These are phyloP conservation scores for Xestia sexstrigata DNA, from an alignment of 2,888 invertebrate genomes.

Conservation along the genomic window DNA sequence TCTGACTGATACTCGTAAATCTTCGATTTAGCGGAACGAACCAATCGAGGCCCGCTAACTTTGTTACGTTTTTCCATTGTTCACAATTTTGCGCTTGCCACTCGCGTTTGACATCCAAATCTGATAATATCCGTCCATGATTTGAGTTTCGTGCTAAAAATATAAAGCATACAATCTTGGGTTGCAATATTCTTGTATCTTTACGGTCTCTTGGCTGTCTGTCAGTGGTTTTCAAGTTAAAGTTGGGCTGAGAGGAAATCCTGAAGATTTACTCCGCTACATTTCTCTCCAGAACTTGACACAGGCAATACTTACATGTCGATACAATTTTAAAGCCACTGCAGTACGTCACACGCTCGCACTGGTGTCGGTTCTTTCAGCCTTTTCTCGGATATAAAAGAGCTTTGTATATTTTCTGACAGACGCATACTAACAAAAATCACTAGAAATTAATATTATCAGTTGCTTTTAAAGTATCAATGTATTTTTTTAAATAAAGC, in stretches of 20 bases:
- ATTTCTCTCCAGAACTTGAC: slow-evolving; percentile 51
- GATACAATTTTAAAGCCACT: slow-evolving; percentile 42
- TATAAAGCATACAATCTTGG: slow-evolving; percentile 48
- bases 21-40: slow-evolving; percentile 63
- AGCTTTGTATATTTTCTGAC: not conserved
- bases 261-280: slow-evolving; percentile 41
- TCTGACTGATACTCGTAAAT: slow-evolving; percentile 65
- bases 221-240: slow-evolving; percentile 37
- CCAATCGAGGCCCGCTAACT: slow-evolving; percentile 61
- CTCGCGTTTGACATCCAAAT: slow-evolving; percentile 61
- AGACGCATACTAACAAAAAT: not conserved
- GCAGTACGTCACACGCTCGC: slow-evolving; percentile 9
- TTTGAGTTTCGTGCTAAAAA: slow-evolving; percentile 62
- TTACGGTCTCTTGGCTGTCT: slow-evolving; percentile 22
- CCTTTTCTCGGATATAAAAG: slow-evolving; percentile 13
- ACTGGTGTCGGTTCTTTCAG: slow-evolving; percentile 4
- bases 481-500: not conserved
- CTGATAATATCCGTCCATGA: slow-evolving; percentile 64
- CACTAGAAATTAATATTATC: not conserved
- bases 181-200: slow-evolving; percentile 49
- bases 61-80: slow-evolving; percentile 67
- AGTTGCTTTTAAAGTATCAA: not conserved
- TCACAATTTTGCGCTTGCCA: slow-evolving; percentile 63
- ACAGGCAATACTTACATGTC: slow-evolving; percentile 29
- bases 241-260: slow-evolving; percentile 46